A percentile compares a stretch with the other conserved stretches of the same genome.
Evolutionary conservation across 2,113 vertebrate genomes (phyloP).

Genomic region (Scophthalmus maximus): DNA sequence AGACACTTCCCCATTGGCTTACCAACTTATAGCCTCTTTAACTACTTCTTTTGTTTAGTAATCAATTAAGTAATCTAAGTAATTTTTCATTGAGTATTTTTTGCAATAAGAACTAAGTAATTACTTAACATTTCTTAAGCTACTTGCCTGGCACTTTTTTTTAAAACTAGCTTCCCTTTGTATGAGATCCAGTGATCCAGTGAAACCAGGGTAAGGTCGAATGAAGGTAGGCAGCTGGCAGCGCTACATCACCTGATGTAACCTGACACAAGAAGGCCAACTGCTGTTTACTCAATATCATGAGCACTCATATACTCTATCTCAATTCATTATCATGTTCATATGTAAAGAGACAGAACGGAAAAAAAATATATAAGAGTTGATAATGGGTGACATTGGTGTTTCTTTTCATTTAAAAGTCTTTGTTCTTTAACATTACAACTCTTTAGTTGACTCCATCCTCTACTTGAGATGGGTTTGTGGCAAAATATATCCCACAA

Average conservation of each 20-base stretch:
- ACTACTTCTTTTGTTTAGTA: not conserved
- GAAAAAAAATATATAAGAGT: not conserved
- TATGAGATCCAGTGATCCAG: too few species aligned
- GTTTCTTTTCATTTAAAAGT: constrained; percentile 25
- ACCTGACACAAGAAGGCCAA: constrained; percentile 32
- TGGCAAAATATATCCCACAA: constrained; percentile 34
- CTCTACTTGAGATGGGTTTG: constrained; percentile 33
- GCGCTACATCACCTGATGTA: constrained; percentile 52
- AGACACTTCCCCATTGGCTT: too few species aligned
- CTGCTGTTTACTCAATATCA: constrained; percentile 19
- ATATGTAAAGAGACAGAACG: not conserved
- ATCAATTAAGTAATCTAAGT: too few species aligned
- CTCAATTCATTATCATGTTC: constrained; percentile 5
- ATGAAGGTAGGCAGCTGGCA: constrained; percentile 7
- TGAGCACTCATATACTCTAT: constrained; percentile 1
- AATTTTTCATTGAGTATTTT: too few species aligned
- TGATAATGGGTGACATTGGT: not conserved
- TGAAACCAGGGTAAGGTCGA: constrained; percentile 57
- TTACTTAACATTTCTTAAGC: too few species aligned
- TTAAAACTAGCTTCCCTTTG: too few species aligned
- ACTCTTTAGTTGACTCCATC: constrained; percentile 37
- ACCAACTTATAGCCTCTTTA: too few species aligned
- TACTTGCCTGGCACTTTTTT: too few species aligned
- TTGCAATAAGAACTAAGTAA: too few species aligned
- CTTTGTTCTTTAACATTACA: constrained; percentile 45